Evolutionary conservation across 64 coral and sea anemone species (phyloP).

Genomic region (Montipora efflorescens): DNA sequence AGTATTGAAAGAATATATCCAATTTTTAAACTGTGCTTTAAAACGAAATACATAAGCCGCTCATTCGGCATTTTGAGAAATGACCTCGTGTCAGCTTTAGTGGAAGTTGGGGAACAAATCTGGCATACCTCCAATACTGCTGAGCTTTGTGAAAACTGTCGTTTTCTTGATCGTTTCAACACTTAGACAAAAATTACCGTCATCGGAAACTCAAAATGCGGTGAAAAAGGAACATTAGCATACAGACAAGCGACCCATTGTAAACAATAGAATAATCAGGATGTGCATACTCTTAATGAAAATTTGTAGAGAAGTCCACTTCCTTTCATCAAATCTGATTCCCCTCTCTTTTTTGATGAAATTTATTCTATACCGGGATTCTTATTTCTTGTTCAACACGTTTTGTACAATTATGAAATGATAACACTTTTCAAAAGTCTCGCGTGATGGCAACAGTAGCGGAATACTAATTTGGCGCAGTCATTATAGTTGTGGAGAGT

Average conservation of each 20-base stretch:
- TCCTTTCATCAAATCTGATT: not conserved
- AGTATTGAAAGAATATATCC: not conserved
- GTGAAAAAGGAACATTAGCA: not conserved
- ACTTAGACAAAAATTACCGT: too few relatives aligned
- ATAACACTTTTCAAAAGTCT: not conserved
- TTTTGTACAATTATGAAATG: not conserved
- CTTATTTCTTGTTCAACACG: not conserved
- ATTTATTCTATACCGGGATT: not conserved
- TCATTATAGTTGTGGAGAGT: not conserved
- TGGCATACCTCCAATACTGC: too few relatives aligned
- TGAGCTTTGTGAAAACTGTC: too few relatives aligned
- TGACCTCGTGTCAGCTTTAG: too few relatives aligned
- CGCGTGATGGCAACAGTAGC: constrained; percentile 15
- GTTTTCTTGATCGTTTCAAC: too few relatives aligned
- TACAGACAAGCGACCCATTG: not conserved
- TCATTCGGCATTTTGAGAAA: too few relatives aligned
- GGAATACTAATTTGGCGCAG: constrained; percentile 5
- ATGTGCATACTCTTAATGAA: not conserved
- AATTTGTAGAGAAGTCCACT: not conserved
- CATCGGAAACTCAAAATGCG: too few relatives aligned
- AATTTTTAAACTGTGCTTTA: not conserved
- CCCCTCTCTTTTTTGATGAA: not conserved
- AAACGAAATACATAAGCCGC: not conserved
- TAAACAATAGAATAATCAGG: not conserved
- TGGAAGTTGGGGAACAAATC: too few relatives aligned